Conservation (phyloP, 2,797 vertebrate genomes). For the Chaetophractus vellerosus region DNA sequence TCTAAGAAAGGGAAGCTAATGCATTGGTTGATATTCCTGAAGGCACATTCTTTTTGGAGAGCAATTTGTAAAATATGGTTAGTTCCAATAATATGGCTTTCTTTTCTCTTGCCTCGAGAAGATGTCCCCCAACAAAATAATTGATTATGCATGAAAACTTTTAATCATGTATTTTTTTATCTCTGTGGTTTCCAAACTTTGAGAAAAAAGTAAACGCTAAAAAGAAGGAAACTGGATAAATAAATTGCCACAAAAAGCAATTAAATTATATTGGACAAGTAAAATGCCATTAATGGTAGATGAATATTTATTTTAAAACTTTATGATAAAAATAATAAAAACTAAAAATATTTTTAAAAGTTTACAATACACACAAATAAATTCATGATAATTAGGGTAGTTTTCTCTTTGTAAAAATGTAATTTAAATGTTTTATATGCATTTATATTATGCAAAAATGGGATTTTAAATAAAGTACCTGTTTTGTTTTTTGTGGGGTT, state of each 20-base stretch:
- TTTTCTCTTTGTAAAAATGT: background rate
- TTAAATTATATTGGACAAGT: constrained; percentile 53
- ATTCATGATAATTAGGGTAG: constrained; percentile 52
- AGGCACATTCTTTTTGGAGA: background rate
- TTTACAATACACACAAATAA: constrained; percentile 36
- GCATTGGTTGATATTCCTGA: background rate
- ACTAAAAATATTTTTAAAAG: background rate
- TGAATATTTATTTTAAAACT: constrained; percentile 75
- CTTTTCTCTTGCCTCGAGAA: background rate
- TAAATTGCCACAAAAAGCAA: constrained; percentile 59
- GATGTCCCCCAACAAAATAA: constrained; percentile 17
- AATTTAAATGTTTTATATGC: background rate
- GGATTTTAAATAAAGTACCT: background rate
- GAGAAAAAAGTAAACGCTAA: background rate
- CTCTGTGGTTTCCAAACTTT: constrained; percentile 48
- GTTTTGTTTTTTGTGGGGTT: background rate
- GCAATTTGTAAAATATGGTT: background rate
- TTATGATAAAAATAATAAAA: background rate
- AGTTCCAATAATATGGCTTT: background rate
- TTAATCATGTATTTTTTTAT: constrained; percentile 44
- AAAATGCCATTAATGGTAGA: constrained; percentile 58
- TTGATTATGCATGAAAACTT: constrained; percentile 22
- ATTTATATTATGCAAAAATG: constrained; percentile 15
- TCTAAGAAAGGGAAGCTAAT: background rate
- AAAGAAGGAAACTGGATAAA: constrained; percentile 39